A percentile compares a stretch with the other conserved stretches of the same genome.
These are phyloP conservation scores for Drosophila pectinifera DNA, from an alignment of 1,140 invertebrate species.

Conservation along the genomic window DNA sequence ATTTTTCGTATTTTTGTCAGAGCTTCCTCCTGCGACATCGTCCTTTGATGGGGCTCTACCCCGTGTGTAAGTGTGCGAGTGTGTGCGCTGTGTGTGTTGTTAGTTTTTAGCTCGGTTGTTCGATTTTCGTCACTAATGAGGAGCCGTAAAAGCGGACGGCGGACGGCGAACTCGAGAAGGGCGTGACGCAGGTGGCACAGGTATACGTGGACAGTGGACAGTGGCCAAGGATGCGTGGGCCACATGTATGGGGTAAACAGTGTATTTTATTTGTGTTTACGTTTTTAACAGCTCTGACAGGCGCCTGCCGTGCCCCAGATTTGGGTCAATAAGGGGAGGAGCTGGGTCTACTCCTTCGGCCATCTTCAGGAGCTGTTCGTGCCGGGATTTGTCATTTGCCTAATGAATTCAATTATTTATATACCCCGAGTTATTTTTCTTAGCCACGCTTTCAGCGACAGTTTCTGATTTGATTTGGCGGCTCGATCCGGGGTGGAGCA, in stretches of 20 bases:
- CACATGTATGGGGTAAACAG: constrained; percentile 51
- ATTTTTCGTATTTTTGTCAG: constrained; percentile 50
- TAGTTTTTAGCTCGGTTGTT: constrained; percentile 48
- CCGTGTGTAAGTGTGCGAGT: constrained; percentile 37
- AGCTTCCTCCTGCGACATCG: constrained; percentile 21
- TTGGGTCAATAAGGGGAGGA: constrained; percentile 68
- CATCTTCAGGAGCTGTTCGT: constrained; percentile 43
- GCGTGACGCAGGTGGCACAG: constrained; percentile 53
- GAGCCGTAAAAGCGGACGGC: constrained; percentile 60
- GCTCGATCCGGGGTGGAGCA: constrained; percentile 29
- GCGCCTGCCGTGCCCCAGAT: constrained; percentile 64
- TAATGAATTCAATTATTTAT: constrained; percentile 85
- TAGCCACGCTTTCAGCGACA: constrained; percentile 41
- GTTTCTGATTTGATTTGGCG: constrained; percentile 72
- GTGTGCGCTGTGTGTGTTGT: constrained; percentile 48
- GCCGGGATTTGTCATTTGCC: constrained; percentile 82
- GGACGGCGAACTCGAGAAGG: constrained; percentile 67
- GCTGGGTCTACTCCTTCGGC: neutral
- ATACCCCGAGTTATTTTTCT: constrained; percentile 65
- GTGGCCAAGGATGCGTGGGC: constrained; percentile 8
- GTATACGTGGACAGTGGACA: constrained; percentile 30
- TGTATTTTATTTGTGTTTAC: constrained; percentile 80
- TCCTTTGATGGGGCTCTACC: constrained; percentile 59
- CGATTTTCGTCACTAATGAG: constrained; percentile 81
- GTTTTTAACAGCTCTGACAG: constrained; percentile 77